Evolutionary conservation across 2,113 vertebrate genomes (phyloP).

Genomic region (Hippocampus abdominalis): DNA sequence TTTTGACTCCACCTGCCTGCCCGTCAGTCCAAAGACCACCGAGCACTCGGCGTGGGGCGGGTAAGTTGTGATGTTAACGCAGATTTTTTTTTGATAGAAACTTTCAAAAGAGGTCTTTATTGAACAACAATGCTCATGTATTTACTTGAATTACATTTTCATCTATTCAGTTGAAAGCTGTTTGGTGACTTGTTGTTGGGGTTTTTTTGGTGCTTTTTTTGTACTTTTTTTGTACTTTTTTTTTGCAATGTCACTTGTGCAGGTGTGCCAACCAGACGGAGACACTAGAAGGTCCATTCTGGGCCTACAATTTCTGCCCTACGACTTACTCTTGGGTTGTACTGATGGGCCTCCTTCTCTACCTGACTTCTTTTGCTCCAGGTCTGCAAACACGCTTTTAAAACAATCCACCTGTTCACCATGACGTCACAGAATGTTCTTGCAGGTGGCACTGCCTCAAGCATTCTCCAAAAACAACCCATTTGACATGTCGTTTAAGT

Average conservation of each 20-base stretch:
- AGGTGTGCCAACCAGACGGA: constrained; percentile 84
- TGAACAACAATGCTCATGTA: neutral
- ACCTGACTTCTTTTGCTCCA: constrained; percentile 92
- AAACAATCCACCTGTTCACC: neutral
- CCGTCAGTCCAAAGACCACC: constrained; percentile 72
- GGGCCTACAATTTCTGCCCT: constrained; percentile 98
- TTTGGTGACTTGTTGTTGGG: neutral
- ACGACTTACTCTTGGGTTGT: constrained; percentile 90
- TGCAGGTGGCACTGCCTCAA: neutral
- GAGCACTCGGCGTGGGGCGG: constrained; percentile 86
- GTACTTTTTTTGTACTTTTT: neutral
- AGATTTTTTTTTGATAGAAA: neutral
- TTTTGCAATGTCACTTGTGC: neutral
- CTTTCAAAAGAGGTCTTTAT: neutral
- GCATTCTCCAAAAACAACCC: neutral
- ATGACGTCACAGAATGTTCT: neutral
- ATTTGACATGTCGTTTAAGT: too few relatives aligned
- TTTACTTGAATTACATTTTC: too few relatives aligned
- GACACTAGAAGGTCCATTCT: constrained; percentile 69
- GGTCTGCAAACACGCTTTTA: constrained; percentile 67
- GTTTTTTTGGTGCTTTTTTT: too few relatives aligned
- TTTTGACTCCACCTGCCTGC: constrained; percentile 81
- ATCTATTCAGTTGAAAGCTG: neutral
- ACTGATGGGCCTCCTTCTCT: constrained; percentile 88
- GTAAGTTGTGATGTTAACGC: constrained; percentile 57